Base-by-base conservation (phyloP, 2,888 invertebrate genomes). In the Nesidiocoris tenuis region DNA sequence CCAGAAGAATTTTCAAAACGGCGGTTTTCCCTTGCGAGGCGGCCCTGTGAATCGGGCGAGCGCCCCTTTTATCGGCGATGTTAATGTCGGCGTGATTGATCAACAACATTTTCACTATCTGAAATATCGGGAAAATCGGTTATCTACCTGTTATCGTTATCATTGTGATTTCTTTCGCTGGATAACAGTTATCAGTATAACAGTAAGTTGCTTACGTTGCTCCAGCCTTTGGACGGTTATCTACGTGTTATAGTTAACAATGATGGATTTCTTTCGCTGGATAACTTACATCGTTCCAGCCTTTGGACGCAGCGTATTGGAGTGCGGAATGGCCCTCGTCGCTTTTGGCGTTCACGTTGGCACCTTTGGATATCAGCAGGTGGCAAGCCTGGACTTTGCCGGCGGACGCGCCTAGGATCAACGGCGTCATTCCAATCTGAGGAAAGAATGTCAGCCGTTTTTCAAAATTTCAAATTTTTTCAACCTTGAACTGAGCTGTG, bases 281-380 rank as follows among this genome's bases (percentile, higher is more conserved):
- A 39, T 7, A 68, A 74, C 81, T 81, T 83, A 91, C 91, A 84
- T 90, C 88, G 80, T 87, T 84, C 87, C 91, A 90, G 76, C 92
- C 91, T 84, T 94, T 95, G 0, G 94, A 95, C 77, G 92, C 90
- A 59, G 93, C 92, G 86, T 95, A 94, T 82, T 94, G 94, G 68
- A 95, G 83, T 7, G 94, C 87, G 55, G 93, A 90, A 83, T 95
- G 94, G 0, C 93, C 93, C 76, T 90, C 88, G 77, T 83, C 84
- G 72, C 90, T 91, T 81, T 88, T 88, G 66, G 90, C 89, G 84
- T 93, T 90, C 0, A 94, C 87, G 83, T 91, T 85, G 16, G 91
- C 92, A 57, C 90, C 90, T 82, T 88, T 88, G 17, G 86, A 84
- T 76, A 94, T 82, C 18, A 95, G 84, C 1, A 89, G 82, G 70